A percentile compares a stretch with the other conserved stretches of the same genome.
Evolutionary conservation across 2,113 vertebrate genomes (phyloP).

Genomic region (Chaetodon auriga): DNA sequence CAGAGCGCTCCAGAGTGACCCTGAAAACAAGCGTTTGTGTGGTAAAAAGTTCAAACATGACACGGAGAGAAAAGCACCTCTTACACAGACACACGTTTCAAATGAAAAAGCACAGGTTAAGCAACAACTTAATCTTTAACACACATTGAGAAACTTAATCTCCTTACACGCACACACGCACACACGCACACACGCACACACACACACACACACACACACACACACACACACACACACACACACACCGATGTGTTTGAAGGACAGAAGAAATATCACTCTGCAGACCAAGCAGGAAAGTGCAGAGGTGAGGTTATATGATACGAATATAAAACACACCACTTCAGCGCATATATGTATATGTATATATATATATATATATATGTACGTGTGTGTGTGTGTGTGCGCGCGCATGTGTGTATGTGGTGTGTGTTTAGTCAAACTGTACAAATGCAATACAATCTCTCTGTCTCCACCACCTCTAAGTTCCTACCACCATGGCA

Average conservation of each 20-base stretch:
- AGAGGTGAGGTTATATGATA: conserved; percentile 36
- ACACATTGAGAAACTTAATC: conserved; percentile 41
- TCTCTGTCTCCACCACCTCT: conserved; percentile 40
- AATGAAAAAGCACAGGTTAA: conserved; percentile 44
- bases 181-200: conserved; percentile 1
- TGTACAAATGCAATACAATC: conserved; percentile 51
- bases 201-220: conserved; percentile 9
- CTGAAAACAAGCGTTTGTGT: conserved; percentile 66
- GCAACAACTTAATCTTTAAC: conserved; percentile 47
- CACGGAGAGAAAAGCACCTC: not conserved
- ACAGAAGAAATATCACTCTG: conserved; percentile 30
- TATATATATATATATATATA: not conserved
- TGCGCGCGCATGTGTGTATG: conserved; percentile 22
- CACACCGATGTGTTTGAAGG: conserved; percentile 16
- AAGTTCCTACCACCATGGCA: conserved; percentile 48
- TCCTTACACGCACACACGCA: conserved; percentile 8
- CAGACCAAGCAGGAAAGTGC: conserved; percentile 21
- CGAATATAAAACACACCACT: conserved; percentile 50
- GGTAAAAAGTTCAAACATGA: conserved; percentile 54
- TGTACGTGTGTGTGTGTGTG: conserved; percentile 18
- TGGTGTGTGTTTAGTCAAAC: conserved; percentile 29
- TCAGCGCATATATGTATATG: not conserved
- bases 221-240: conserved; percentile 6
- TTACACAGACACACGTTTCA: conserved; percentile 36
- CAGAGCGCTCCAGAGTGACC: conserved; percentile 35